These are phyloP conservation scores for Salticus scenicus DNA, from an alignment of 2,888 invertebrate genomes.

Conservation along the genomic window DNA sequence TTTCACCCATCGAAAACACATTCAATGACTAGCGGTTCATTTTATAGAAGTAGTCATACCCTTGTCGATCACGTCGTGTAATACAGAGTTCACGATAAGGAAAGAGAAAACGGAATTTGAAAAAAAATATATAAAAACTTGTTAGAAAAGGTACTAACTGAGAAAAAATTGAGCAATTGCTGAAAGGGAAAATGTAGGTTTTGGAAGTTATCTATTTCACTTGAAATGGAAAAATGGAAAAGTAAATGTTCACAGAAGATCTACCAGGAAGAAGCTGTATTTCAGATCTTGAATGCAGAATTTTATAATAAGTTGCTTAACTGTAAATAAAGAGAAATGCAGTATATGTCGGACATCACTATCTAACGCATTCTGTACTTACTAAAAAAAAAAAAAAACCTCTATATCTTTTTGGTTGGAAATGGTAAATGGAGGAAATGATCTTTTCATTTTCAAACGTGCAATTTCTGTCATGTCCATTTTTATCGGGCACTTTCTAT, in stretches of 20 bases:
- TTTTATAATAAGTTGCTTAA: slow-evolving; percentile 16
- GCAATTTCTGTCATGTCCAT: too few relatives aligned
- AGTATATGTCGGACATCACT: not conserved
- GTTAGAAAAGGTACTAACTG: too few relatives aligned
- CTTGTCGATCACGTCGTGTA: slow-evolving; percentile 45
- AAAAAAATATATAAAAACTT: slow-evolving; percentile 24
- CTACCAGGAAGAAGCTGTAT: not conserved
- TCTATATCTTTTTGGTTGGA: too few relatives aligned
- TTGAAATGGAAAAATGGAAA: not conserved
- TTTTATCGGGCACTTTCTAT: too few relatives aligned
- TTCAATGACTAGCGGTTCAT: slow-evolving; percentile 45
- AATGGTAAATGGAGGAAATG: too few relatives aligned
- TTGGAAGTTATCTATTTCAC: slow-evolving; percentile 29
- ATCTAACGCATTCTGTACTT: not conserved
- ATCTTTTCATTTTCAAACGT: too few relatives aligned
- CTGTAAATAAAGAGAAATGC: slow-evolving; percentile 8
- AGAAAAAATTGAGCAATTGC: slow-evolving; percentile 15
- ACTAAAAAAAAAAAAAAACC: not conserved
- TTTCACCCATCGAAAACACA: slow-evolving; percentile 14
- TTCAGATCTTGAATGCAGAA: slow-evolving; percentile 20
- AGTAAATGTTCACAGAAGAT: slow-evolving; percentile 12
- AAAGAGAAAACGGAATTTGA: not conserved
- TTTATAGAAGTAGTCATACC: slow-evolving; percentile 53
- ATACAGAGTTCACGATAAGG: slow-evolving; percentile 13
- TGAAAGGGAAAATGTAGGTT: slow-evolving; percentile 1